Percentiles rank a stretch among this genome's conserved stretches.
Evolutionary conservation across 2,113 vertebrate species (phyloP).

Genomic region (Rafetus swinhoei): DNA sequence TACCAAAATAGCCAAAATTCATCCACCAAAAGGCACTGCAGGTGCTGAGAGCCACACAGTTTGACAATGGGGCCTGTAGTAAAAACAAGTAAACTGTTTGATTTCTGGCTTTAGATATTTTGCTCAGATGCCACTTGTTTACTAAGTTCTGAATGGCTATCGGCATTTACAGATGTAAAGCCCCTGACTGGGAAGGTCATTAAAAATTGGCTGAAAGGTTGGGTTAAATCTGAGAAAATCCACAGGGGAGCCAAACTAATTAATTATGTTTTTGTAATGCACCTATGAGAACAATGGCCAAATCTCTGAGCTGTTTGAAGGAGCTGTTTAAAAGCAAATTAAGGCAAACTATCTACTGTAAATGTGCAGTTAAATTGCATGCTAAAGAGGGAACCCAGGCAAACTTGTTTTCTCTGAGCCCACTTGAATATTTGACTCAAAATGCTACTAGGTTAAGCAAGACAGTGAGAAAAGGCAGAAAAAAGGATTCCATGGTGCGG

Average conservation of each 20-base stretch:
- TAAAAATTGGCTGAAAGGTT: conserved; percentile 70
- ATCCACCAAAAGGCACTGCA: conserved; percentile 40
- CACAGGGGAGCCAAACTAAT: conserved; percentile 69
- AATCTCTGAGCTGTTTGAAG: conserved; percentile 66
- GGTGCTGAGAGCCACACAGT: conserved; percentile 66
- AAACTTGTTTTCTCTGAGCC: conserved; percentile 62
- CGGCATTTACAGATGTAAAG: conserved; percentile 70
- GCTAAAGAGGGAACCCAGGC: conserved; percentile 25
- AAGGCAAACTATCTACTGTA: conserved; percentile 72
- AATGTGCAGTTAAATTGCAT: conserved; percentile 59
- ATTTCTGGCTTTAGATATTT: conserved; percentile 59
- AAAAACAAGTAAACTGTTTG: conserved; percentile 68
- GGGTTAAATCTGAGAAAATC: conserved; percentile 72
- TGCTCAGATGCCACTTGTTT: conserved; percentile 63
- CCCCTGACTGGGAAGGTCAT: conserved; percentile 73
- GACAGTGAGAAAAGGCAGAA: conserved; percentile 23
- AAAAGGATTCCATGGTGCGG: background rate
- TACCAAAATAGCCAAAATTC: conserved; percentile 34
- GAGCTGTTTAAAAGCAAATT: conserved; percentile 73
- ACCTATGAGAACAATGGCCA: conserved; percentile 66
- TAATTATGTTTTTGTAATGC: conserved; percentile 70
- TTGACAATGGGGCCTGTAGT: conserved; percentile 10
- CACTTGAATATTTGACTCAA: conserved; percentile 45
- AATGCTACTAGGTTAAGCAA: conserved; percentile 17
- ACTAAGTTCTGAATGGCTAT: conserved; percentile 63